A percentile compares a stretch with the other conserved stretches of the same genome.
phyloP scores from a whole-genome alignment of 2,113 vertebrate genomes.

The Bostrychus sinensis region DNA sequence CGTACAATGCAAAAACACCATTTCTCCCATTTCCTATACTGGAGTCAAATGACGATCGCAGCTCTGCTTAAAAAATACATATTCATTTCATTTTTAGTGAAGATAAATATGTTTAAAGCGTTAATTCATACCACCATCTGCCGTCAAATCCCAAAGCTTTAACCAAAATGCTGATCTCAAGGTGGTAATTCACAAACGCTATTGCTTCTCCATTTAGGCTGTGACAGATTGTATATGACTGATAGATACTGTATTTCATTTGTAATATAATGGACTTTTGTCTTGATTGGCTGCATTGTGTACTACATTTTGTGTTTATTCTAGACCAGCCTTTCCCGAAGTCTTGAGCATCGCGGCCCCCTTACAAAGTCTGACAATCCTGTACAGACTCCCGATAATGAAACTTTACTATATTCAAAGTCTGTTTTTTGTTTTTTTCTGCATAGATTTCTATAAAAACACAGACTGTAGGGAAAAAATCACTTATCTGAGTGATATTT shows the following conservation, averaged over 20 bases:
- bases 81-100: conserved; percentile 8
- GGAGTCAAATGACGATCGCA: not conserved
- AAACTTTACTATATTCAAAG: too few relatives aligned
- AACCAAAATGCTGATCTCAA: not conserved
- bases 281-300: conserved; percentile 1
- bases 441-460: too few relatives aligned
- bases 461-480: too few relatives aligned
- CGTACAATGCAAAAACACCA: conserved; percentile 21
- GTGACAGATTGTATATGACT: not conserved
- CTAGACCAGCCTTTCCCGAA: too few relatives aligned
- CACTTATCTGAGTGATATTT: too few relatives aligned
- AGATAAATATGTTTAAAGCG: conserved; percentile 36
- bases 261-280: too few relatives aligned
- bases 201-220: not conserved
- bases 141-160: conserved; percentile 17
- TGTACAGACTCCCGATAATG: too few relatives aligned
- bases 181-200: not conserved
- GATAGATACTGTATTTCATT: not conserved
- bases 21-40: conserved; percentile 34
- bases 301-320: too few relatives aligned
- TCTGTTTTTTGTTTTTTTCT: too few relatives aligned
- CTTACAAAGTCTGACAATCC: too few relatives aligned
- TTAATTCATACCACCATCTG: conserved; percentile 33
- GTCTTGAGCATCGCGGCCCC: too few relatives aligned
- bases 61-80: not conserved